Conservation (phyloP, 1,140 invertebrate genomes). For the Vanessa tameamea region DNA sequence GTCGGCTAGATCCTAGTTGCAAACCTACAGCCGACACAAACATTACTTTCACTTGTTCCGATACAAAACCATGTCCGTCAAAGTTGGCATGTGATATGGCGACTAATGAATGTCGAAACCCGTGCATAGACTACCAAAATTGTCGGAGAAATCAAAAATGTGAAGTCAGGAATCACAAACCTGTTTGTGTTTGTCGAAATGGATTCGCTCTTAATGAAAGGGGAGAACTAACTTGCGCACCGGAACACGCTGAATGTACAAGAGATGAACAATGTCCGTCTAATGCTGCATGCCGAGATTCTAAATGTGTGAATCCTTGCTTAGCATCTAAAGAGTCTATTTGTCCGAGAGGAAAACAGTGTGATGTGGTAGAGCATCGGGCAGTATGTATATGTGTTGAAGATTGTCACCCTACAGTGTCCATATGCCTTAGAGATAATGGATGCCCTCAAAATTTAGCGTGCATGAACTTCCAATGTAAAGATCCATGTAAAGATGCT, state of each 20-base stretch:
- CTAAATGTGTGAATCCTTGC: slow-evolving; percentile 93
- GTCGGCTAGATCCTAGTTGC: slow-evolving; percentile 89
- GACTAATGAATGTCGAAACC: slow-evolving; percentile 88
- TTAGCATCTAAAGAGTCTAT: slow-evolving; percentile 82
- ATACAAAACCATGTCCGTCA: slow-evolving; percentile 87
- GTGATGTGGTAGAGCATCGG: slow-evolving; percentile 91
- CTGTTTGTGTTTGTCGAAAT: slow-evolving; percentile 93
- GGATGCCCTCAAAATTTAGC: slow-evolving; percentile 92
- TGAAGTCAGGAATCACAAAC: slow-evolving; percentile 91
- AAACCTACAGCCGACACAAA: slow-evolving; percentile 75
- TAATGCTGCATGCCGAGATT: slow-evolving; percentile 90
- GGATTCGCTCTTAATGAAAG: slow-evolving; percentile 92
- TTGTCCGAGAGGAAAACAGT: slow-evolving; percentile 90
- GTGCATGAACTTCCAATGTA: slow-evolving; percentile 93
- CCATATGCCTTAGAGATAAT: slow-evolving; percentile 92
- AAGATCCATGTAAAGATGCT: slow-evolving; percentile 92
- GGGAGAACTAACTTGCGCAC: slow-evolving; percentile 91
- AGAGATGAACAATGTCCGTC: slow-evolving; percentile 91
- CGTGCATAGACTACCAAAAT: slow-evolving; percentile 84
- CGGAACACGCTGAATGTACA: slow-evolving; percentile 88
- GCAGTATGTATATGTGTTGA: slow-evolving; percentile 92
- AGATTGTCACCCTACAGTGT: slow-evolving; percentile 91
- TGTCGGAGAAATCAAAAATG: slow-evolving; percentile 92
- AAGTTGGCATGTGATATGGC: slow-evolving; percentile 86
- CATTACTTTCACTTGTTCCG: slow-evolving; percentile 82